Conservation (phyloP, 2,797 vertebrate species). For the Amphiprion clarkii region DNA sequence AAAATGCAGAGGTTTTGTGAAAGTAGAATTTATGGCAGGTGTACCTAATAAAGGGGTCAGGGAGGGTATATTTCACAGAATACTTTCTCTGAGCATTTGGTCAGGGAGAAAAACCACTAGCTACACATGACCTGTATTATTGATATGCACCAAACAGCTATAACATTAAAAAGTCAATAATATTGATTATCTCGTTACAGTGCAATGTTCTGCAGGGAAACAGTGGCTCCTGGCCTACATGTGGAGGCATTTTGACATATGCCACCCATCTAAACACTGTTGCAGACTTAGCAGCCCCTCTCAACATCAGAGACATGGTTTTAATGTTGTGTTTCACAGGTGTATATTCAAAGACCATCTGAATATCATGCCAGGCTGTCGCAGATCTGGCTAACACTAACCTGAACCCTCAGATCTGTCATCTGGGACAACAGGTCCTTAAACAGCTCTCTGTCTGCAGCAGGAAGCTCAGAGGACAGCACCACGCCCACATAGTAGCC, state of each 20-base stretch:
- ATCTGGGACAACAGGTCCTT: slow-evolving; percentile 93
- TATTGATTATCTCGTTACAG: too few relatives aligned
- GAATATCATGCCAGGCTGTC: not conserved
- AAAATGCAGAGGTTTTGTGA: too few relatives aligned
- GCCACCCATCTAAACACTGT: too few relatives aligned
- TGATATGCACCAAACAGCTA: not conserved
- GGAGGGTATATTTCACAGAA: not conserved
- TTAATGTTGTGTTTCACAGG: too few relatives aligned
- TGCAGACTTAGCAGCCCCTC: too few relatives aligned
- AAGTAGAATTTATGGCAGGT: too few relatives aligned
- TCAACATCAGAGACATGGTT: too few relatives aligned
- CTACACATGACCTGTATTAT: not conserved
- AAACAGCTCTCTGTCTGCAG: slow-evolving; percentile 88
- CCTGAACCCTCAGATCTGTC: slow-evolving; percentile 96
- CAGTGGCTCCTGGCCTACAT: too few relatives aligned
- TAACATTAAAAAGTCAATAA: too few relatives aligned
- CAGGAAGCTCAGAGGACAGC: slow-evolving; percentile 91
- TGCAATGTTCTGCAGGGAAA: too few relatives aligned
- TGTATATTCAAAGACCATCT: not conserved
- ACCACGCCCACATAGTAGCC: slow-evolving; percentile 96
- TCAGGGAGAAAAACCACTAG: not conserved
- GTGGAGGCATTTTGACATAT: too few relatives aligned
- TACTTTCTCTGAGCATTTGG: not conserved
- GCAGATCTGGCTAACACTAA: slow-evolving; percentile 67
- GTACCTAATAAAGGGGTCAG: too few relatives aligned